phyloP scores from a whole-genome alignment of 1,140 invertebrate species.

The Calliopsis andreniformis region DNA sequence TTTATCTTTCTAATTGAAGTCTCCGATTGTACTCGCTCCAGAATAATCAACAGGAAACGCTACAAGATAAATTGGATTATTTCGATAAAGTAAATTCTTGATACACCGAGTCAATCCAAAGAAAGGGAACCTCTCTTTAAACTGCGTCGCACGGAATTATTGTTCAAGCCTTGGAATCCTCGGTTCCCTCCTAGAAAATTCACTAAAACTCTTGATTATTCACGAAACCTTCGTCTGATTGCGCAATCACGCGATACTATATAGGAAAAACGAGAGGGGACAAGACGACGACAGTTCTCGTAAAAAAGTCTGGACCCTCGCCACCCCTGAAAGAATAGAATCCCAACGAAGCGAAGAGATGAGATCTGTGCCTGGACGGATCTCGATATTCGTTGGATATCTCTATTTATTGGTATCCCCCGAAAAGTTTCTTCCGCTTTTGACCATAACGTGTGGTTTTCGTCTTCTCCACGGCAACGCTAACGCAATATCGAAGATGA shows the following conservation, averaged over 20 bases:
- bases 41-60: too few relatives aligned
- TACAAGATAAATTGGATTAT: background rate
- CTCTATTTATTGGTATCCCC: slow-evolving; percentile 1
- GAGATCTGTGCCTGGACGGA: background rate
- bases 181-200: slow-evolving; percentile 38
- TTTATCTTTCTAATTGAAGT: too few relatives aligned
- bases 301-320: background rate
- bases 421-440: slow-evolving; percentile 15
- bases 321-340: background rate
- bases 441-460: background rate
- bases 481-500: slow-evolving; percentile 1
- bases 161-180: too few relatives aligned
- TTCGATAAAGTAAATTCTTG: background rate
- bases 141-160: background rate
- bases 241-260: slow-evolving; percentile 48
- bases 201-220: slow-evolving; percentile 31
- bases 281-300: background rate
- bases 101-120: background rate
- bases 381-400: slow-evolving; percentile 18
- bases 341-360: background rate
- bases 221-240: slow-evolving; percentile 15
- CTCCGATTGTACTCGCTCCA: too few relatives aligned
- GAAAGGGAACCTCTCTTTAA: background rate
- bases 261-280: slow-evolving; percentile 3
- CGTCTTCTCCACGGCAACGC: background rate